Evolutionary conservation across 2,797 vertebrate genomes (phyloP).

Genomic region (Sandelia bainsii): DNA sequence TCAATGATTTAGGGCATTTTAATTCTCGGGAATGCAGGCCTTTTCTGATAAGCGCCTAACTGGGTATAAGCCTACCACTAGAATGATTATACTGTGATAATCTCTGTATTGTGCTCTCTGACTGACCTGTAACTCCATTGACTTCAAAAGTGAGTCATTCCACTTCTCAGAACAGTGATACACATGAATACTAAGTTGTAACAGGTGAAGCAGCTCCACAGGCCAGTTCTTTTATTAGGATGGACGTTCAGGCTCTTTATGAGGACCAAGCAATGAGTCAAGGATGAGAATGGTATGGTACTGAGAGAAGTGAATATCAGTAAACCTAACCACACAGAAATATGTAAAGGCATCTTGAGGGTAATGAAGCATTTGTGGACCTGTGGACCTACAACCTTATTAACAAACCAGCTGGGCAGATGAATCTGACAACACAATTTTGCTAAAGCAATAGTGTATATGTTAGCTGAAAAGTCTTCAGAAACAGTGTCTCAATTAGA

Average conservation of each 20-base stretch:
- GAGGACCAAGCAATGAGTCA: too few species aligned
- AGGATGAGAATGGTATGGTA: too few species aligned
- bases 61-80: slow-evolving; percentile 22
- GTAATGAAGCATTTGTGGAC: not conserved
- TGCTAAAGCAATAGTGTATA: too few species aligned
- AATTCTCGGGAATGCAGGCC: slow-evolving; percentile 72
- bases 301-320: not conserved
- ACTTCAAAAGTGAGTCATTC: slow-evolving; percentile 41
- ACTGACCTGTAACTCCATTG: slow-evolving; percentile 45
- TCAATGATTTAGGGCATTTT: slow-evolving; percentile 64
- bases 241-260: too few species aligned
- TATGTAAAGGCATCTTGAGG: not conserved
- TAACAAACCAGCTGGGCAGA: too few species aligned
- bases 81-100: slow-evolving; percentile 43
- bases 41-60: slow-evolving; percentile 68
- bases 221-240: slow-evolving; percentile 5
- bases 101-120: slow-evolving; percentile 31
- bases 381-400: not conserved
- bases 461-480: too few species aligned
- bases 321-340: not conserved
- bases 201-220: slow-evolving; percentile 34
- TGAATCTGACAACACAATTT: too few species aligned
- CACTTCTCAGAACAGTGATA: slow-evolving; percentile 25
- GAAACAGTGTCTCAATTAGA: too few species aligned
- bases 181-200: slow-evolving; percentile 35